Base-by-base conservation (phyloP, 2,113 vertebrate genomes). In the Hucho hucho region DNA sequence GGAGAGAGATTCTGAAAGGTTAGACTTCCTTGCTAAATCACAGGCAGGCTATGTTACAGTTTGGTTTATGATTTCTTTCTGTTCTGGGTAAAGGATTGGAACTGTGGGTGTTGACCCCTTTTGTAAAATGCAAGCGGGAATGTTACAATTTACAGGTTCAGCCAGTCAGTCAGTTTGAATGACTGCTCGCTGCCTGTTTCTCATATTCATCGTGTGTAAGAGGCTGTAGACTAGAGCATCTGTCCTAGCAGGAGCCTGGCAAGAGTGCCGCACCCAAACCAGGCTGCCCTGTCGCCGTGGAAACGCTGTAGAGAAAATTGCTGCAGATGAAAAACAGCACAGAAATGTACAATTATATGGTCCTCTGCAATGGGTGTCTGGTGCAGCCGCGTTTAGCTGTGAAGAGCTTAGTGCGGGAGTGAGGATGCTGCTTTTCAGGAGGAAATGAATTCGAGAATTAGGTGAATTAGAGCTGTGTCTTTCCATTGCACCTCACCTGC, bases 401-500 rank as follows among this genome's bases (percentile, higher is more conserved):
- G 65, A 59, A 56, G 4, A 46, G 65, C 3, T 25, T 29, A 20
- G 58, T 46, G 74, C 47, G 46, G 26, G 59, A 22, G 63, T n/a
- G 26, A 24, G 22, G 26, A 64, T 20, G 71, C 20, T 69, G 65
- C 65, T 75, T 76, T 78, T 75, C 37, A 84, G 79, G 26, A 67
- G 26, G 29, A 16, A 67, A 20, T 32, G 16, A 4, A 4, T 16
- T 67, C 0, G 32, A 32, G 32, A 32, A 32, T 7, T 32, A 32
- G 14, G 64, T 67, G 64, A 37, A 28, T 67, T 65, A 75, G 26
- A 63, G 83, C 75, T 64, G 69, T 71, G 76, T 79, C 76, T 75
- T 83, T 81, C 81, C 70, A 47, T 67, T 78, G 83, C 83, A 87
- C 32, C 32, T 32, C 32, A 32, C 83, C 88, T 90, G 89, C 85